Conservation (phyloP, 2,888 invertebrate species). For the Metallyticus violacea region DNA sequence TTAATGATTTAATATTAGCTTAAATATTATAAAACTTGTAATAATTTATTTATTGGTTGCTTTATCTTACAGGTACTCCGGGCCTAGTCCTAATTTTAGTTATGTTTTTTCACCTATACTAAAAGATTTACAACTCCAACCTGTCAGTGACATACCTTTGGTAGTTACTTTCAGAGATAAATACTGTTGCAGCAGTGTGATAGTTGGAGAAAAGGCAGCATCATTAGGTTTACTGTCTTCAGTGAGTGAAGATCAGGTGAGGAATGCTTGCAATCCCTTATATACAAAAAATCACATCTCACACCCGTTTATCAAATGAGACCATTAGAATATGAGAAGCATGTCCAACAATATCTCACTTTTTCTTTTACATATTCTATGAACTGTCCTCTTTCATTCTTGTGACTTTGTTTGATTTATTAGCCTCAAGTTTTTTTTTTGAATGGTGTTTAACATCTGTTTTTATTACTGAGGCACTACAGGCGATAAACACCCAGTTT, state of each 20-base stretch:
- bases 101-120: not conserved
- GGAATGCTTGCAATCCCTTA: no score
- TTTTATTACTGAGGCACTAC: no score
- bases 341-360: no score
- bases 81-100: slow-evolving; percentile 19
- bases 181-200: slow-evolving; percentile 52
- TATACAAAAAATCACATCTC: no score
- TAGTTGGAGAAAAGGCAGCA: slow-evolving; percentile 77
- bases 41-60: not conserved
- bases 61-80: slow-evolving; percentile 22
- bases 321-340: no score
- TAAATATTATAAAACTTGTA: not conserved
- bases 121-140: slow-evolving; percentile 10
- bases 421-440: no score
- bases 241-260: slow-evolving; percentile 35
- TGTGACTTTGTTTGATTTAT: no score
- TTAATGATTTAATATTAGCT: not conserved
- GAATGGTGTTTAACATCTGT: no score
- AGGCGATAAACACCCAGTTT: no score
- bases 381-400: no score
- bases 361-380: no score
- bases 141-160: slow-evolving; percentile 19
- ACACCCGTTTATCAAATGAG: no score
- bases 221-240: slow-evolving; percentile 64
- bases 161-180: slow-evolving; percentile 49